phyloP scores from a whole-genome alignment of 2,113 vertebrate species.

The Bubo blakistoni region DNA sequence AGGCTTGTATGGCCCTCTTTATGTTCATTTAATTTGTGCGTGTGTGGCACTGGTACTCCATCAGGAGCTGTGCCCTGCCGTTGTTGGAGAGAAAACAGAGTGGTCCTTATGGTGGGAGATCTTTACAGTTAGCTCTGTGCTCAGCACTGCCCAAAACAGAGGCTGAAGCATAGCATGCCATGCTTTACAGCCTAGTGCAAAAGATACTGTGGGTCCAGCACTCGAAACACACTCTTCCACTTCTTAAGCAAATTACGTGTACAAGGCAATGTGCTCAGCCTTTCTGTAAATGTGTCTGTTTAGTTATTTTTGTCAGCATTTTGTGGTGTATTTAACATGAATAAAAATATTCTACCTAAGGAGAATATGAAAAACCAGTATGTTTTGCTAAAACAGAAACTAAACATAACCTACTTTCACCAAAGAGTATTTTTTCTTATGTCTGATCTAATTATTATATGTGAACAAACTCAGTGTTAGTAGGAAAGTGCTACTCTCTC shows the following conservation, averaged over 20 bases:
- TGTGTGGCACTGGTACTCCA: neutral
- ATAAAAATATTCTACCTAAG: neutral
- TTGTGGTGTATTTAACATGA: neutral
- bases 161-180: neutral
- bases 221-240: neutral
- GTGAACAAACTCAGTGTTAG: neutral
- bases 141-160: neutral
- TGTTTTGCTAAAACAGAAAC: neutral
- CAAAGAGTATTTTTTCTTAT: neutral
- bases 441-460: neutral
- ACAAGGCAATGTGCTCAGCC: neutral
- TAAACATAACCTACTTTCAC: neutral
- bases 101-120: neutral
- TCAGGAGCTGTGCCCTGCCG: neutral
- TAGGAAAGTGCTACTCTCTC: conserved; percentile 20
- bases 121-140: neutral
- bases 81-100: neutral
- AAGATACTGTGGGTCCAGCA: neutral
- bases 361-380: neutral
- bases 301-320: neutral
- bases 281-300: neutral
- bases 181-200: neutral
- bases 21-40: neutral
- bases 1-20: neutral
- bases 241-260: neutral